Percentiles rank a stretch among this genome's conserved stretches.
These are phyloP conservation scores for Drosophila kambysellisi DNA, from an alignment of 2,888 invertebrate species.

Conservation along the genomic window DNA sequence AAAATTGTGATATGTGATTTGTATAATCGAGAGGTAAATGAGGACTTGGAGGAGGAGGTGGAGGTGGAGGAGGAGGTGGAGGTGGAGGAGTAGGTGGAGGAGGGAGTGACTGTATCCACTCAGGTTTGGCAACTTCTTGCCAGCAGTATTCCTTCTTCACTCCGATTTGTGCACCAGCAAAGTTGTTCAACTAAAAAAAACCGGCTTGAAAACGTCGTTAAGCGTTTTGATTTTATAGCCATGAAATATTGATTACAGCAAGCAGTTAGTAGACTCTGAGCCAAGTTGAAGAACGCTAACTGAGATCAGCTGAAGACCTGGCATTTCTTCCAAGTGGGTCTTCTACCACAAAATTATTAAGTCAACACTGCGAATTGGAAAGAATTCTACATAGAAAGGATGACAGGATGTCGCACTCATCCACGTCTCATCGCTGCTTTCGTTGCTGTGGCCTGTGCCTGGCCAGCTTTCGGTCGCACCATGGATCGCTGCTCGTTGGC, in stretches of 20 bases:
- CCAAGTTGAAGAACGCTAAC: conserved; percentile 3
- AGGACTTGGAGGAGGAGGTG: not conserved
- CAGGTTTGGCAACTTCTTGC: not conserved
- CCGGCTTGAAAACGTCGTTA: conserved; percentile 3
- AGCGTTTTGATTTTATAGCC: not conserved
- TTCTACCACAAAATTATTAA: not conserved
- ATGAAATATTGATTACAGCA: not conserved
- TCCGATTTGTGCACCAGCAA: not conserved
- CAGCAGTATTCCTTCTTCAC: not conserved
- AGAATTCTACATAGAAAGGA: not conserved
- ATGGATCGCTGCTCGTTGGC: conserved; percentile 8
- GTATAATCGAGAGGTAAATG: not conserved
- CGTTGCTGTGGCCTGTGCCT: not conserved
- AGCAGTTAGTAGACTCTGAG: not conserved
- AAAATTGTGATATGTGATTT: not conserved
- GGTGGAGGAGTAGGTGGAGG: not conserved
- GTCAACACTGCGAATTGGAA: not conserved
- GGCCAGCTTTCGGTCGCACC: not conserved
- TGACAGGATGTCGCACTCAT: not conserved
- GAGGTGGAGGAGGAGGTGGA: not conserved
- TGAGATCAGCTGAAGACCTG: not conserved
- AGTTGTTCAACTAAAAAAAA: not conserved
- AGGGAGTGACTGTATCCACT: not conserved
- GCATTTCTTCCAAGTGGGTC: not conserved
- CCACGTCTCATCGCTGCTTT: not conserved